phyloP scores from a whole-genome alignment of 1,140 invertebrate species.

The Archivesica marissinica region DNA sequence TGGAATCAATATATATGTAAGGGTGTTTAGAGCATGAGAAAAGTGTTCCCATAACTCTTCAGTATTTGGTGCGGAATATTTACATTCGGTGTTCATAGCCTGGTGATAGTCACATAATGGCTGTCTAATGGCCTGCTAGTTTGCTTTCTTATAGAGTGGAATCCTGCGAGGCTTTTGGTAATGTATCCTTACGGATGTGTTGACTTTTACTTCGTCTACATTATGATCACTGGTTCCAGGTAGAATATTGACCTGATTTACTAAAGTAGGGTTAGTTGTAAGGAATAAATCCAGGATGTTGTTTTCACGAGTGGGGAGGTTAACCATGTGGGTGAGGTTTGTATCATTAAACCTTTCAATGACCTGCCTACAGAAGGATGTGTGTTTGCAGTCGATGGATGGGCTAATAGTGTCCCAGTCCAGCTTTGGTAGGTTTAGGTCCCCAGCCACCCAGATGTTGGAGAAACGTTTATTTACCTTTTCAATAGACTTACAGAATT shows the following conservation, averaged over 20 bases:
- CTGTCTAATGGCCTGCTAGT: too few species aligned
- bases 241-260: slow-evolving; percentile 4
- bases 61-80: too few species aligned
- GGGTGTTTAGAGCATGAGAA: too few species aligned
- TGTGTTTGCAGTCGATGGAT: slow-evolving; percentile 30
- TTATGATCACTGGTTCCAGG: slow-evolving; percentile 28
- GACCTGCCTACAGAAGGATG: slow-evolving; percentile 1
- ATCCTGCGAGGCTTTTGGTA: too few species aligned
- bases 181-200: neutral
- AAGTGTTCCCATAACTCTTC: too few species aligned
- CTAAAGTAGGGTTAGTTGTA: slow-evolving; percentile 21
- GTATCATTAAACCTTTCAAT: slow-evolving; percentile 14
- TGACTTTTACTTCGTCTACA: neutral
- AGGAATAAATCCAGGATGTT: slow-evolving; percentile 29
- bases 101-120: too few species aligned
- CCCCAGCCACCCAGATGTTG: slow-evolving; percentile 9
- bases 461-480: too few species aligned
- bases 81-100: too few species aligned
- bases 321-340: slow-evolving; percentile 22
- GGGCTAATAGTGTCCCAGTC: too few species aligned
- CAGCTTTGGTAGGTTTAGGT: slow-evolving; percentile 4
- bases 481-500: too few species aligned
- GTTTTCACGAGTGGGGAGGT: slow-evolving; percentile 11
- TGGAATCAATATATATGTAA: too few species aligned
- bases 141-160: too few species aligned